These are phyloP conservation scores for Patagioenas fasciata DNA, from an alignment of 2,113 vertebrate species.

Conservation along the genomic window DNA sequence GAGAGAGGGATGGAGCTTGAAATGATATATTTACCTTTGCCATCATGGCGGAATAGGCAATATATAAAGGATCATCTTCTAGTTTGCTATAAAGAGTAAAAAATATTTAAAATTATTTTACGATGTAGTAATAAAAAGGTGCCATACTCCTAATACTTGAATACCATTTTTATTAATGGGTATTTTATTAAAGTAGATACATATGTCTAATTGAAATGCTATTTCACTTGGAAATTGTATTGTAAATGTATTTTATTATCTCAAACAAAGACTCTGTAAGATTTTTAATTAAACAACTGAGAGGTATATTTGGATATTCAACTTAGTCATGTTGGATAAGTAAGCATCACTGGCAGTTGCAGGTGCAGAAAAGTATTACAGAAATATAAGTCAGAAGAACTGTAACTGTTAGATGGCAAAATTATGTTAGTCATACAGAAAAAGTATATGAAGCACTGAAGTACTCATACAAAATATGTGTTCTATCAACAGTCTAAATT, in stretches of 20 bases:
- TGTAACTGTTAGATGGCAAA: background rate
- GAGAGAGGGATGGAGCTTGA: background rate
- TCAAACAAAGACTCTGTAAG: background rate
- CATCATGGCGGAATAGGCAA: slow-evolving; percentile 98
- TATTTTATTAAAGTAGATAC: background rate
- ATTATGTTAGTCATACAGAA: background rate
- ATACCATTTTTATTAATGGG: background rate
- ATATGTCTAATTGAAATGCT: background rate
- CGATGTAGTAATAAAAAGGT: background rate
- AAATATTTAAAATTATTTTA: background rate
- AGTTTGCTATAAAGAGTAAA: slow-evolving; percentile 80
- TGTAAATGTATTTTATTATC: background rate
- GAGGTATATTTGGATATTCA: background rate
- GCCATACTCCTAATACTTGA: background rate
- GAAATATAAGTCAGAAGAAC: background rate
- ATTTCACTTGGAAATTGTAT: background rate
- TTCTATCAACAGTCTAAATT: background rate
- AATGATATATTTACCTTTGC: slow-evolving; percentile 85
- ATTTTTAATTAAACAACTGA: background rate
- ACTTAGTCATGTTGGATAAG: background rate
- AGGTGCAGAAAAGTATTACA: background rate
- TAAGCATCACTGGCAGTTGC: background rate
- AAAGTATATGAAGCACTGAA: background rate
- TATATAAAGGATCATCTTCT: slow-evolving; percentile 93
- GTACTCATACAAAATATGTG: background rate